Conservation (phyloP, 2,113 vertebrate genomes). For the Struthidea cinerea region DNA sequence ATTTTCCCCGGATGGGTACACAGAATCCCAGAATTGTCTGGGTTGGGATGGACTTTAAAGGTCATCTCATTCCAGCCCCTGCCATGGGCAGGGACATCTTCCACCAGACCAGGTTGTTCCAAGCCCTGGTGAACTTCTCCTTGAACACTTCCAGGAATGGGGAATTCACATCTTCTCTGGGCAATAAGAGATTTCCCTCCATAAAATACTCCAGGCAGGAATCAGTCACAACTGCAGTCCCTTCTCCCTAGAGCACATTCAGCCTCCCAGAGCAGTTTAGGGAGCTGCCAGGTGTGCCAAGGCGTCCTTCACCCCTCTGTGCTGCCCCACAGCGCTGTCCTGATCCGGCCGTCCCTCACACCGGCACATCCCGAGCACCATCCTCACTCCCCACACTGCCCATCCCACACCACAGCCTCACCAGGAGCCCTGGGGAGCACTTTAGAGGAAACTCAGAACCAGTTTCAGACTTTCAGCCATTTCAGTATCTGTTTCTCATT, state of each 20-base stretch:
- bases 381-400: background rate
- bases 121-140: background rate
- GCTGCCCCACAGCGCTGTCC: background rate
- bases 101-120: no score
- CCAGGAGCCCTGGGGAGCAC: background rate
- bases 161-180: background rate
- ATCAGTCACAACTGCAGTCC: background rate
- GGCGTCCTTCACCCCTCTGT: background rate
- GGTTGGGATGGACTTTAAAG: background rate
- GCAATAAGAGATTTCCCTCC: background rate
- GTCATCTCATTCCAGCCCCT: background rate
- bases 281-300: background rate
- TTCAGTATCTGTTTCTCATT: background rate
- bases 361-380: accelerated
- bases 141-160: background rate
- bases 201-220: background rate
- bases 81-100: background rate
- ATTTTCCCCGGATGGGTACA: background rate
- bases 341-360: accelerated
- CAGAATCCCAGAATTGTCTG: background rate
- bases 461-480: background rate
- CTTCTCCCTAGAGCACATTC: background rate
- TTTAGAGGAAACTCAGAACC: background rate
- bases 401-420: accelerated
- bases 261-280: background rate